Evolutionary conservation across 2,888 invertebrate species (phyloP).

Genomic region (Baccha elongata): DNA sequence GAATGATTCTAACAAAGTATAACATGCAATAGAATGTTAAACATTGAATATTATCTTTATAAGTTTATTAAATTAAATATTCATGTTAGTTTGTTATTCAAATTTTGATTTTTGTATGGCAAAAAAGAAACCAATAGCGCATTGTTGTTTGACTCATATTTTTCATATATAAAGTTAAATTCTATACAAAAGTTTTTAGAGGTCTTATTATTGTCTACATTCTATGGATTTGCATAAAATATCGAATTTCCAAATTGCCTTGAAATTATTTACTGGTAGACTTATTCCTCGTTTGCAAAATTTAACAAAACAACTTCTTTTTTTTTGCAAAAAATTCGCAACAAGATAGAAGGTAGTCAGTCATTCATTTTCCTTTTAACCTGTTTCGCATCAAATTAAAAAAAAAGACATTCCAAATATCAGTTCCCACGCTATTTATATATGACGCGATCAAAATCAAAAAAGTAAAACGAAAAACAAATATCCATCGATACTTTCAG

Average conservation of each 20-base stretch:
- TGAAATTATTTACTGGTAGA: conserved; percentile 17
- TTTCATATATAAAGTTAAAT: not conserved
- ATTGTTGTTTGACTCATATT: too few relatives aligned
- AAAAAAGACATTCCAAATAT: conserved; percentile 38
- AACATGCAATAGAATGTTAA: too few relatives aligned
- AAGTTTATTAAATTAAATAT: too few relatives aligned
- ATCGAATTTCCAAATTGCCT: conserved; percentile 29
- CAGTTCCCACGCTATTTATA: conserved; percentile 56
- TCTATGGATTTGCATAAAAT: conserved; percentile 16
- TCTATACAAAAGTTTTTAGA: not conserved
- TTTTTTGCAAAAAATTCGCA: conserved; percentile 15
- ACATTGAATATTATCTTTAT: too few relatives aligned
- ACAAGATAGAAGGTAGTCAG: conserved; percentile 21
- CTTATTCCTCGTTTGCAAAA: conserved; percentile 30
- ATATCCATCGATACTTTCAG: conserved; percentile 34
- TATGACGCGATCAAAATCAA: conserved; percentile 40
- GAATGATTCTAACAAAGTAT: too few relatives aligned
- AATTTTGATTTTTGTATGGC: too few relatives aligned
- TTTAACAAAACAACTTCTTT: not conserved
- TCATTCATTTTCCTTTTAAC: conserved; percentile 40
- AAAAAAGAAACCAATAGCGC: too few relatives aligned
- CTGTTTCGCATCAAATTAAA: conserved; percentile 32
- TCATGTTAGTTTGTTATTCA: too few relatives aligned
- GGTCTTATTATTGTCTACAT: not conserved
- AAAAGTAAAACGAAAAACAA: conserved; percentile 19